A percentile compares a stretch with the other conserved stretches of the same genome.
phyloP scores from a whole-genome alignment of 1,140 invertebrate genomes.

The Drosophila pachea region DNA sequence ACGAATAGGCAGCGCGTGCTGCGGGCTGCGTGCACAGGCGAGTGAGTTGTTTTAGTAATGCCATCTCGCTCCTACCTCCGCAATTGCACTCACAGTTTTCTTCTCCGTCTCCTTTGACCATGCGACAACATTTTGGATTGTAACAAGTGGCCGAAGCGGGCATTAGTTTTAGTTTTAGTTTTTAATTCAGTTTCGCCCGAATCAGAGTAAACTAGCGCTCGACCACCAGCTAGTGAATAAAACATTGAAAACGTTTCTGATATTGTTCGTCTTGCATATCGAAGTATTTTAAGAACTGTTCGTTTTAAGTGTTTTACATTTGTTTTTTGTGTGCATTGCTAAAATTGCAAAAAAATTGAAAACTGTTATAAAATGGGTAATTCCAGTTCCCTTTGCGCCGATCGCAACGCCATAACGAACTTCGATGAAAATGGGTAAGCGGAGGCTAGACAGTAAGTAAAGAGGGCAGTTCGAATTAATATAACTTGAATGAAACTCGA shows the following conservation, averaged over 20 bases:
- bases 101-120: constrained; percentile 52
- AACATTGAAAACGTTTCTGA: background rate
- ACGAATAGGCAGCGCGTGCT: constrained; percentile 57
- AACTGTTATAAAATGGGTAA: constrained; percentile 62
- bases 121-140: constrained; percentile 42
- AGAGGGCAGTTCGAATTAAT: background rate
- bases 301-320: constrained; percentile 4
- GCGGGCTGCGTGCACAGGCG: constrained; percentile 25
- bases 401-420: constrained; percentile 63
- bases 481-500: background rate
- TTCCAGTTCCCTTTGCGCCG: constrained; percentile 72
- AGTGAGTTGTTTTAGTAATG: constrained; percentile 1
- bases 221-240: constrained; percentile 6
- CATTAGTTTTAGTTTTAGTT: constrained; percentile 52
- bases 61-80: constrained; percentile 33
- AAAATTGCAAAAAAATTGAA: background rate
- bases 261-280: background rate
- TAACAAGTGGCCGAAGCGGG: constrained; percentile 62
- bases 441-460: background rate
- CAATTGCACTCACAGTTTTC: constrained; percentile 3
- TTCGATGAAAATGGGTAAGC: constrained; percentile 74
- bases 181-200: constrained; percentile 61
- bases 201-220: constrained; percentile 33
- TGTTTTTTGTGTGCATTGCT: background rate
- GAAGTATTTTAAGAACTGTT: constrained; percentile 8